Base-by-base conservation (phyloP, 2,113 vertebrate genomes). In the Pholis gunnellus region DNA sequence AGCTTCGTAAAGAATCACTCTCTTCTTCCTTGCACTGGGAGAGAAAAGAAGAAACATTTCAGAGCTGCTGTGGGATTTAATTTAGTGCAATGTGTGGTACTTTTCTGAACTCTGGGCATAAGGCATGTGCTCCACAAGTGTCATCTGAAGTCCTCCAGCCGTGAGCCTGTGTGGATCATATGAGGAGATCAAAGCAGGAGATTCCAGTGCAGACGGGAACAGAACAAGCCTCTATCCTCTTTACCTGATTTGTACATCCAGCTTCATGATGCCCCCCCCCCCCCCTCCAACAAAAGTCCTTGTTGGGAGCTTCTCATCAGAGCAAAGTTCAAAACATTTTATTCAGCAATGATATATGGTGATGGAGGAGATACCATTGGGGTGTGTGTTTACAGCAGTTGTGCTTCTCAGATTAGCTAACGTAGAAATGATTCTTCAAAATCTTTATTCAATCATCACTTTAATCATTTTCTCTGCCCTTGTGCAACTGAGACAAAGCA, bases 161-260 rank as follows among this genome's bases (percentile, higher is more conserved):
- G 75, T 90, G 89, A 90, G 88, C 71, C 80, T 88, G 79, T 91
- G 91, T 72, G 84, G 81, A 93, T 93, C 92, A 93, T 89, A 92
- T 95, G 93, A 93, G 89, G 73, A 91, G 90, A 93, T 93, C 89
- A 93, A 91, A 94, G 91, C 80, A 61, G 83, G 72, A 85, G 90
- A 90, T 92, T 90, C 89, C 69, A 74, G 76, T 34, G 31, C 48
- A 77, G 64, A 60, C 8, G 13, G 9, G 64, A 86, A 90, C 78
- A 91, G 66, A 89, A 83, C 78, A 80, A 82, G 81, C 75, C 42
- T 89, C 72, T 79, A 50, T 90, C 85, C 84, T 86, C 61, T 83
- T 91, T 91, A 94, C 92, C 93, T 93, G 91, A 87, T 85, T 77
- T 83, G 66, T 79, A 56, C 75, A 84, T 76, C 4, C 13, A 29